Conservation (phyloP, 2,113 vertebrate species). For the Eptatretus burgeri region DNA sequence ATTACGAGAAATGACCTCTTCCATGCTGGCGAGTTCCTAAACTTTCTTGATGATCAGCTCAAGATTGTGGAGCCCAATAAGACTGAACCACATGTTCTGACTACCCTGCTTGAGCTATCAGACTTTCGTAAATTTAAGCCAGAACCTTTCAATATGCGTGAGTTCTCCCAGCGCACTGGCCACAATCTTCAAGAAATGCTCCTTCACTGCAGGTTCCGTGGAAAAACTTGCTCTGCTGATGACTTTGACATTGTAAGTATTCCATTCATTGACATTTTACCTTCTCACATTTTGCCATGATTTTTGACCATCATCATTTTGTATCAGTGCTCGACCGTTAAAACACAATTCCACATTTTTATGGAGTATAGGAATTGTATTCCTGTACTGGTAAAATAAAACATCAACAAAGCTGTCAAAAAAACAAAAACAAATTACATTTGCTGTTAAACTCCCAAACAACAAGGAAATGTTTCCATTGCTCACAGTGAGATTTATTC, state of each 20-base stretch:
- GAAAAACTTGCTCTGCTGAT: conserved; percentile 45
- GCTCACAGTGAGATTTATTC: too few relatives aligned
- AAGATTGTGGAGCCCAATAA: conserved; percentile 53
- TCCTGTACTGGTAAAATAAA: too few relatives aligned
- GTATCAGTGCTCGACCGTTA: too few relatives aligned
- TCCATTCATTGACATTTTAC: too few relatives aligned
- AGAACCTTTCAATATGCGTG: conserved; percentile 73
- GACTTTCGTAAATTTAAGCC: conserved; percentile 76
- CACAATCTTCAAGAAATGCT: conserved; percentile 92
- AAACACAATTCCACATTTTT: too few relatives aligned
- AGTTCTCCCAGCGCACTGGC: conserved; percentile 69
- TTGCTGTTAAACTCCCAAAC: too few relatives aligned
- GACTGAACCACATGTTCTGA: conserved; percentile 47
- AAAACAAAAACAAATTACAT: too few relatives aligned
- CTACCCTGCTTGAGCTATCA: conserved; percentile 38
- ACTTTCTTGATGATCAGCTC: conserved; percentile 62
- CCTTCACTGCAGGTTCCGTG: conserved; percentile 85
- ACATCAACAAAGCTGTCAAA: too few relatives aligned
- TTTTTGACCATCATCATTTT: too few relatives aligned
- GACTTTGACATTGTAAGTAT: conserved; percentile 92
- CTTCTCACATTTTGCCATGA: too few relatives aligned
- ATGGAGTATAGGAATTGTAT: too few relatives aligned
- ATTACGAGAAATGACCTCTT: conserved; percentile 85
- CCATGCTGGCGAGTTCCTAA: conserved; percentile 70
- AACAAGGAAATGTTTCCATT: too few relatives aligned